phyloP scores from a whole-genome alignment of 2,113 vertebrate genomes.

The Aphelocoma coerulescens region DNA sequence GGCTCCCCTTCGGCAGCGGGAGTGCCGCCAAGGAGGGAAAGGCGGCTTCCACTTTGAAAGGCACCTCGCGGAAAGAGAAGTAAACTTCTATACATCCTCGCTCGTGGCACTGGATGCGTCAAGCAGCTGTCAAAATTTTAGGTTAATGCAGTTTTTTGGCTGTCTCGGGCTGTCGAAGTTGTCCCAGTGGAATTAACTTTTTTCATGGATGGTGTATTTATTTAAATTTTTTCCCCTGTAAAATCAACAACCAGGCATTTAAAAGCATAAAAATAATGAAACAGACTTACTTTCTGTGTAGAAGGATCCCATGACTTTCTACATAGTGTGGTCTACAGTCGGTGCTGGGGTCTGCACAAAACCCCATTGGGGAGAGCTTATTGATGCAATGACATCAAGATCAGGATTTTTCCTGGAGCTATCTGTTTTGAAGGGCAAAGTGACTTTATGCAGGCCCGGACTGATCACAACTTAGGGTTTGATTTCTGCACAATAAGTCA shows the following conservation, averaged over 20 bases:
- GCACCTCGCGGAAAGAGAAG: not conserved
- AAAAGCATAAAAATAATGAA: not conserved
- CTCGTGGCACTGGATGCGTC: not conserved
- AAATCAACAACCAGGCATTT: not conserved
- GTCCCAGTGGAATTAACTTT: not conserved
- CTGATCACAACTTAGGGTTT: not conserved
- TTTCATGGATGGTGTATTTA: not conserved
- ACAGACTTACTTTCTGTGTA: not conserved
- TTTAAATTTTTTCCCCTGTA: not conserved
- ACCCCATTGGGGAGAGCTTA: accelerated
- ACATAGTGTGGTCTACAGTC: accelerated
- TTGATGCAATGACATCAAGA: too few species aligned
- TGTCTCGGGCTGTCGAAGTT: not conserved
- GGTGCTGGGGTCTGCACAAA: not conserved
- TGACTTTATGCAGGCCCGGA: not conserved
- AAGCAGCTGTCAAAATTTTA: not conserved
- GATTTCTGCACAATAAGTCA: not conserved
- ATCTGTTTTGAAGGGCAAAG: not conserved
- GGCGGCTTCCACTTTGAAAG: not conserved
- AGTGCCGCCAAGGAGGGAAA: not conserved
- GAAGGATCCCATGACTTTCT: not conserved
- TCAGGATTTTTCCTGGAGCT: not conserved
- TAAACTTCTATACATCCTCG: not conserved
- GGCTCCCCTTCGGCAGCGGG: not conserved
- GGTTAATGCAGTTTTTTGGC: not conserved